Evolutionary conservation across 2,113 vertebrate species (phyloP).

Genomic region (Erythrocebus patas): DNA sequence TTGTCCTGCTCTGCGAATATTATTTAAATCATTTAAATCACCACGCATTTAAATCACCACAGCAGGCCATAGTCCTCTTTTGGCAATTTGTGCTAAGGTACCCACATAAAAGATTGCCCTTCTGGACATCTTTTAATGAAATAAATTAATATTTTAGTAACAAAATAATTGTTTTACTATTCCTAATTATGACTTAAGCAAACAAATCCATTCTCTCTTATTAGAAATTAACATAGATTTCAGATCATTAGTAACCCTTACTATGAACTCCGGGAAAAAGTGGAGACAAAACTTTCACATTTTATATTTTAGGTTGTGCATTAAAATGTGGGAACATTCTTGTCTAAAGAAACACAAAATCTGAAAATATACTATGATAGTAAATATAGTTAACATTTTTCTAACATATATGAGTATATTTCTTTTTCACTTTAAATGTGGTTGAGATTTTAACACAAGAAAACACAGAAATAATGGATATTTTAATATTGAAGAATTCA

Average conservation of each 20-base stretch:
- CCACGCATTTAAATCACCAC: too few relatives aligned
- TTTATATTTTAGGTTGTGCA: neutral
- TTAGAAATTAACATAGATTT: neutral
- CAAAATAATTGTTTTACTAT: neutral
- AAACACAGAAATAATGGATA: neutral
- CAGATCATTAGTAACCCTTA: neutral
- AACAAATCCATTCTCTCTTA: neutral
- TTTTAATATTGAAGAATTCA: neutral
- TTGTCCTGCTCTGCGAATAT: too few relatives aligned
- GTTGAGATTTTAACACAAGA: neutral
- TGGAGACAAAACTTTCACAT: neutral
- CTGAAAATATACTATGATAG: neutral
- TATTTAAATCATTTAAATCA: too few relatives aligned
- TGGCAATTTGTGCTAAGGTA: too few relatives aligned
- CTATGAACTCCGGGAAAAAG: neutral
- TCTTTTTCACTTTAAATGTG: neutral
- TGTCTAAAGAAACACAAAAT: neutral
- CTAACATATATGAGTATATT: neutral
- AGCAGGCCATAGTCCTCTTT: too few relatives aligned
- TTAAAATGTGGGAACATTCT: neutral
- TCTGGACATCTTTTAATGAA: neutral
- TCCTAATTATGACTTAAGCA: neutral
- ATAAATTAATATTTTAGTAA: neutral
- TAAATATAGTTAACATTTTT: neutral
- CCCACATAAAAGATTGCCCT: too few relatives aligned